Conservation (phyloP, 1,140 invertebrate genomes). For the Araneus ventricosus region DNA sequence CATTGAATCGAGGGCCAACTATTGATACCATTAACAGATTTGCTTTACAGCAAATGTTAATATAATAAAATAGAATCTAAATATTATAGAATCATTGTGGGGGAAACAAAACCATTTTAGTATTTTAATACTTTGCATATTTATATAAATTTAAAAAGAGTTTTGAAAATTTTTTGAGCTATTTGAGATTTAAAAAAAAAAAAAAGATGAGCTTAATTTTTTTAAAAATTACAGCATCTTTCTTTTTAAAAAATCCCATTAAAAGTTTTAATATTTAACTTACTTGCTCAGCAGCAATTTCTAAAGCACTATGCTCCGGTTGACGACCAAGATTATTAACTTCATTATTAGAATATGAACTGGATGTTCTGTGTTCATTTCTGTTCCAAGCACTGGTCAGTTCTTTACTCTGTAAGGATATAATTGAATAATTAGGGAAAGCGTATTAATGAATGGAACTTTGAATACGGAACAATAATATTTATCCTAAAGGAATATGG, state of each 20-base stretch:
- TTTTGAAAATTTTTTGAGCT: too few relatives aligned
- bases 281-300: conserved; percentile 98
- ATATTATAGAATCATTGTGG: too few relatives aligned
- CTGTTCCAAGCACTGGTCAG: conserved; percentile 53
- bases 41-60: too few relatives aligned
- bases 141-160: too few relatives aligned
- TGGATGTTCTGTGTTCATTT: conserved; percentile 38
- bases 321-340: conserved; percentile 54
- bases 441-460: neutral
- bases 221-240: too few relatives aligned
- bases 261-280: conserved; percentile 66
- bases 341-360: conserved; percentile 47
- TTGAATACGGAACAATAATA: neutral
- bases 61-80: too few relatives aligned
- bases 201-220: too few relatives aligned
- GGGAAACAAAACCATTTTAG: too few relatives aligned
- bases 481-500: neutral
- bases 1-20: too few relatives aligned
- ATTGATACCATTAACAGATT: too few relatives aligned
- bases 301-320: conserved; percentile 82
- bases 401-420: conserved; percentile 57
- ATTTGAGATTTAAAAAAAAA: too few relatives aligned
- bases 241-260: too few relatives aligned
- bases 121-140: neutral
- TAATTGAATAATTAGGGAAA: neutral